Base-by-base conservation (phyloP, 2,797 vertebrate genomes). In the Acropternis orthonyx region DNA sequence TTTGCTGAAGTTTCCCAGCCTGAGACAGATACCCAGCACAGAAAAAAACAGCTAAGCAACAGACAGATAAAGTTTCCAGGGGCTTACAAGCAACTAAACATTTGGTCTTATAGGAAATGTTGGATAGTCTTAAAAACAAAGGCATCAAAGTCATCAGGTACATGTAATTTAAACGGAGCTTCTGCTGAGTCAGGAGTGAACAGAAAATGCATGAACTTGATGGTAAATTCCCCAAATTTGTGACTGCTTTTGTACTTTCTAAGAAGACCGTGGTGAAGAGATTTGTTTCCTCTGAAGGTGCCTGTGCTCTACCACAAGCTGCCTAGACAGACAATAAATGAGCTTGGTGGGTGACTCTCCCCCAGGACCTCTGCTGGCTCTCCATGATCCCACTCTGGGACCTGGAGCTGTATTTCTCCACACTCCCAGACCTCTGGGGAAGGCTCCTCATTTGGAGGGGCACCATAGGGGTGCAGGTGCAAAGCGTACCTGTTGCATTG, bases 1-100 rank as follows among this genome's bases (percentile, higher is more conserved):
- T 88, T 81, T 69, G 36, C 36, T 85, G 71, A 93, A 91, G 46
- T 10, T 82, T 88, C 44, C 30, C 37, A 92, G 73, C 52, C 66
- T 28, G 28, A 63, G 51, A 88, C 8, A 63, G 30, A 78, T 22
- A 92, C 7, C 7, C 30, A 63, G 56, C 41, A 52, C 21, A 66
- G 66, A 66, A 84, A 55, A 62, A 12, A 65, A 5, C 23, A 78
- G 12, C 62, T 54, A 54, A 73, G 48, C 2, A 1, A 23, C 58
- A 80, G 84, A 49, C 0, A 19, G 48, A 52, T 85, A 26, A 89
- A 62, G 19, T 76, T 81, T 86, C 44, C 27, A 55, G 32, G 11
- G 19, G 3, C 34, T 96, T 94, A 67, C 23, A 62, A 79, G 43
- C 54, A 85, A 58, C 28, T 27, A 62, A 52, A 89, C 19, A 54